Conservation (phyloP, 2,113 vertebrate species). For the Perca fluviatilis region DNA sequence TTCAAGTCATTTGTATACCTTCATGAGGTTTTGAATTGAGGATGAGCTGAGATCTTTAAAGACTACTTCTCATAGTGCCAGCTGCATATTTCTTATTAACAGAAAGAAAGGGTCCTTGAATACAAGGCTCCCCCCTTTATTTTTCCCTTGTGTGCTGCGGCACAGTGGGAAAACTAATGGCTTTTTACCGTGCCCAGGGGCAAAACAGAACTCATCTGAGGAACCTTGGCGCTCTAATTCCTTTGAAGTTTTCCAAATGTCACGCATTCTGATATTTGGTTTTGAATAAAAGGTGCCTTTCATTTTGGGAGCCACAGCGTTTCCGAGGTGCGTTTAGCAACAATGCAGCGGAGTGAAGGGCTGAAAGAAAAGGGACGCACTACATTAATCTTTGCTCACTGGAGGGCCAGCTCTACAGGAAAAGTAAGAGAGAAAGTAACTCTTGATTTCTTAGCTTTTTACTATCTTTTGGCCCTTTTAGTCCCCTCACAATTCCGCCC, state of each 20-base stretch:
- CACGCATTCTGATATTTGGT: slow-evolving; percentile 67
- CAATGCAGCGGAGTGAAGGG: slow-evolving; percentile 48
- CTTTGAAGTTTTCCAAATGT: slow-evolving; percentile 76
- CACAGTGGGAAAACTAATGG: slow-evolving; percentile 66
- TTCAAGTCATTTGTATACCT: slow-evolving; percentile 42
- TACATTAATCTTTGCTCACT: slow-evolving; percentile 44
- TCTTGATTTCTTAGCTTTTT: slow-evolving; percentile 40
- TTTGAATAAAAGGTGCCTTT: slow-evolving; percentile 71
- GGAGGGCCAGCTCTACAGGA: slow-evolving; percentile 29
- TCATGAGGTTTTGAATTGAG: slow-evolving; percentile 51
- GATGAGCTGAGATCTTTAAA: slow-evolving; percentile 54
- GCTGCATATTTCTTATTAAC: slow-evolving; percentile 60
- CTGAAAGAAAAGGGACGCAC: slow-evolving; percentile 25
- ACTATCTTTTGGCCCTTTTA: neutral
- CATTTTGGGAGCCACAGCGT: slow-evolving; percentile 49
- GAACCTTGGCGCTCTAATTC: slow-evolving; percentile 73
- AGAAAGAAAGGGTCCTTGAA: slow-evolving; percentile 61
- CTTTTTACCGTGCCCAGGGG: slow-evolving; percentile 71
- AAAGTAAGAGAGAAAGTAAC: slow-evolving; percentile 19
- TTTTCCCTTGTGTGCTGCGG: slow-evolving; percentile 45
- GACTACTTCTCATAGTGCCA: slow-evolving; percentile 46
- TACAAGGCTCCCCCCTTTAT: slow-evolving; percentile 66
- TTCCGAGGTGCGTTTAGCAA: slow-evolving; percentile 49
- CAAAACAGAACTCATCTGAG: slow-evolving; percentile 60
- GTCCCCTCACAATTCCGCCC: no score